Percentiles rank a stretch among this genome's conserved stretches.
Evolutionary conservation across 2,797 vertebrate species (phyloP).

Genomic region (Serranus cabrilla): DNA sequence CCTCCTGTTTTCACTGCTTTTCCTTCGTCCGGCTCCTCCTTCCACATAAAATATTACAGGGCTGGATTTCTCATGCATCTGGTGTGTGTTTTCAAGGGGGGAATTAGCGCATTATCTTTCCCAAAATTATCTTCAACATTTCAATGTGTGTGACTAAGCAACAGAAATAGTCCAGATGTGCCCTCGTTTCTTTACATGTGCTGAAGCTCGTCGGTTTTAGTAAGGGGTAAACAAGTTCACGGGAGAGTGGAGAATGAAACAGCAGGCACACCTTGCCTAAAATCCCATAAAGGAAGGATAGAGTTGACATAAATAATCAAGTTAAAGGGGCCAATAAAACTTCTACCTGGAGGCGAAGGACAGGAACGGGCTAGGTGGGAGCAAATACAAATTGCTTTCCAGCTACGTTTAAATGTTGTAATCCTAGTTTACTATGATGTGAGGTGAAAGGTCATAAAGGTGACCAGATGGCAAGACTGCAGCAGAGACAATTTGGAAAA

Average conservation of each 20-base stretch:
- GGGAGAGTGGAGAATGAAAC: slow-evolving; percentile 16
- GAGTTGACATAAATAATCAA: slow-evolving; percentile 46
- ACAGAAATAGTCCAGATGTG: slow-evolving; percentile 31
- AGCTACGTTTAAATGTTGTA: slow-evolving; percentile 35
- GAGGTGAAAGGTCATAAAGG: slow-evolving; percentile 30
- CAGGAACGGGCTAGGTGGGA: slow-evolving; percentile 21
- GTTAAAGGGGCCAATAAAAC: slow-evolving; percentile 51
- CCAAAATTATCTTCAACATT: neutral
- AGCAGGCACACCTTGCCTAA: neutral
- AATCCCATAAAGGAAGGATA: slow-evolving; percentile 21
- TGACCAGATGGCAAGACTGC: slow-evolving; percentile 30
- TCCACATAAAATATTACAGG: slow-evolving; percentile 52
- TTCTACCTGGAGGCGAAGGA: slow-evolving; percentile 4
- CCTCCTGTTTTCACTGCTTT: slow-evolving; percentile 64
- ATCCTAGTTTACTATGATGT: slow-evolving; percentile 25
- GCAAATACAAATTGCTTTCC: slow-evolving; percentile 43
- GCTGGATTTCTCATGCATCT: slow-evolving; percentile 40
- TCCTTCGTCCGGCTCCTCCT: slow-evolving; percentile 58
- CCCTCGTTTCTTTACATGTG: neutral
- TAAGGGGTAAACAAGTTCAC: neutral
- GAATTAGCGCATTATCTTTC: slow-evolving; percentile 25
- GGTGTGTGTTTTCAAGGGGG: slow-evolving; percentile 27
- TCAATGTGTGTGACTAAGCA: slow-evolving; percentile 22
- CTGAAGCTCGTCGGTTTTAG: slow-evolving; percentile 7
- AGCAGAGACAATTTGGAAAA: neutral